Percentiles rank a stretch among this genome's conserved stretches.
phyloP scores from a whole-genome alignment of 2,113 vertebrate genomes.

The Salvelinus sp. region DNA sequence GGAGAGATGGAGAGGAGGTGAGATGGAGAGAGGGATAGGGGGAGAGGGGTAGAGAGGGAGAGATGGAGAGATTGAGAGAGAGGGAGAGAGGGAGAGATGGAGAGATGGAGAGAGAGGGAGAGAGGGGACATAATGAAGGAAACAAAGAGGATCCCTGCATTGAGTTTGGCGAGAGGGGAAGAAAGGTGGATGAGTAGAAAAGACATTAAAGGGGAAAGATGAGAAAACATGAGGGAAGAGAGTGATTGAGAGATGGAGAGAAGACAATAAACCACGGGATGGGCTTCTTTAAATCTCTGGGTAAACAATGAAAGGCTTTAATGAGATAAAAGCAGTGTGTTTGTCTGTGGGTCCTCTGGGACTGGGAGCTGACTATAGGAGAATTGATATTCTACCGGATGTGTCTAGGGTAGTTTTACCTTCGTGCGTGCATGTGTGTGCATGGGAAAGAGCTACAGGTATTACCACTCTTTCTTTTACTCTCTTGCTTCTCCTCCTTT shows the following conservation, averaged over 20 bases:
- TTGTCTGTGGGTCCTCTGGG: slow-evolving; percentile 65
- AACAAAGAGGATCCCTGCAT: background rate
- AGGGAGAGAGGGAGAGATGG: no score
- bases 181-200: background rate
- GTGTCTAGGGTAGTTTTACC: background rate
- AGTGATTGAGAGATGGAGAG: background rate
- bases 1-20: no score
- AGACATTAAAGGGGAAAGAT: no score
- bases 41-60: no score
- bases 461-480: background rate
- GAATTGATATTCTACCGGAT: background rate
- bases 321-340: slow-evolving; percentile 70
- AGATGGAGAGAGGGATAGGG: no score
- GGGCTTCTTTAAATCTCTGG: slow-evolving; percentile 67
- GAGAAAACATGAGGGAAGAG: background rate
- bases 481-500: no score
- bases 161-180: background rate
- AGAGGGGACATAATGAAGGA: background rate
- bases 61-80: no score
- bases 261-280: slow-evolving; percentile 51
- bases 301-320: slow-evolving; percentile 77
- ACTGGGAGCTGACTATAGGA: slow-evolving; percentile 19
- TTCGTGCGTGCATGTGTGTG: background rate
- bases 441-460: background rate
- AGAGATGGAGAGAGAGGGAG: background rate